These are phyloP conservation scores for Xylota sylvarum DNA, from an alignment of 2,888 invertebrate genomes.

Conservation along the genomic window DNA sequence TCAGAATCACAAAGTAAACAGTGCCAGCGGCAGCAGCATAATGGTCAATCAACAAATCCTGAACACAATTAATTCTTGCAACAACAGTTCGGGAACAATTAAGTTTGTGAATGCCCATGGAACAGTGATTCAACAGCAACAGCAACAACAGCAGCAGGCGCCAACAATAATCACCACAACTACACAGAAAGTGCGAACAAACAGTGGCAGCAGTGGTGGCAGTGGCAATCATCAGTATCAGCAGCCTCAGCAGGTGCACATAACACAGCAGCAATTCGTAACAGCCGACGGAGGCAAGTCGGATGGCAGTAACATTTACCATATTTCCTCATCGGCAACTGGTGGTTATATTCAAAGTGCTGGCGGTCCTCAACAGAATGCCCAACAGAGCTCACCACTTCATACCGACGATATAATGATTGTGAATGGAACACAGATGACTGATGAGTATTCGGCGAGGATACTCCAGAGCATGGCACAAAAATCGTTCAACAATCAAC, in stretches of 20 bases:
- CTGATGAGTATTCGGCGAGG: conserved; percentile 84
- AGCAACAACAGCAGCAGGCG: conserved; percentile 55
- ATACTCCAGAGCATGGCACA: conserved; percentile 85
- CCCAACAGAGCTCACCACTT: conserved; percentile 58
- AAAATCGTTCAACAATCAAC: conserved; percentile 82
- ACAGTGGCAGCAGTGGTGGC: conserved; percentile 51
- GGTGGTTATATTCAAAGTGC: conserved; percentile 66
- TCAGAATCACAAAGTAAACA: conserved; percentile 81
- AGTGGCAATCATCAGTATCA: conserved; percentile 68
- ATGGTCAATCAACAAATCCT: conserved; percentile 78
- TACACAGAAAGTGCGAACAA: conserved; percentile 70
- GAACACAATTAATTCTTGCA: conserved; percentile 75
- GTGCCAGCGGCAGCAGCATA: conserved; percentile 71
- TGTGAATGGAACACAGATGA: conserved; percentile 85
- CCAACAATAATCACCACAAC: conserved; percentile 74
- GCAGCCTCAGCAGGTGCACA: conserved; percentile 66
- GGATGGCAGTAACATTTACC: conserved; percentile 76
- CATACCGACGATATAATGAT: conserved; percentile 84
- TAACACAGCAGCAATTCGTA: conserved; percentile 74
- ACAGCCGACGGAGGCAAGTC: conserved; percentile 68
- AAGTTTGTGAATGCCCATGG: conserved; percentile 85
- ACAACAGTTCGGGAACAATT: conserved; percentile 80
- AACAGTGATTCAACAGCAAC: conserved; percentile 83
- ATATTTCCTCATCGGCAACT: conserved; percentile 60
- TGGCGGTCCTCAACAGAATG: conserved; percentile 75